Conservation (phyloP, 2,113 vertebrate species). For the Amia ocellicauda region DNA sequence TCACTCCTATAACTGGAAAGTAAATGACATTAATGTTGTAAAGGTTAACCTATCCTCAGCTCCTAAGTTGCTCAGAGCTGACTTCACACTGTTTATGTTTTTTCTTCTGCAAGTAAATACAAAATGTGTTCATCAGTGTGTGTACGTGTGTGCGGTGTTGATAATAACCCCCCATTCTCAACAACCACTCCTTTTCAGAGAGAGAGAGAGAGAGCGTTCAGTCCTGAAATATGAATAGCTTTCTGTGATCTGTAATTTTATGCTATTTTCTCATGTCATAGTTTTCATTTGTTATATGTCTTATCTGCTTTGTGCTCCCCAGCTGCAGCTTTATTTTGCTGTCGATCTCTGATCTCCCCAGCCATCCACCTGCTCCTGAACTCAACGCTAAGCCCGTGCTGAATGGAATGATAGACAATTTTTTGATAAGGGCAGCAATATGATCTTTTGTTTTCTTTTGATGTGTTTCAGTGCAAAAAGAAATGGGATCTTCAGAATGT, state of each 20-base stretch:
- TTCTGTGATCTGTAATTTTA: slow-evolving; percentile 9
- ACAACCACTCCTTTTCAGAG: slow-evolving; percentile 38
- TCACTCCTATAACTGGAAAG: too few relatives aligned
- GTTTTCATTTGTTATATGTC: slow-evolving; percentile 6
- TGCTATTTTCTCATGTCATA: slow-evolving; percentile 4
- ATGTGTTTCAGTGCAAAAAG: slow-evolving; percentile 38
- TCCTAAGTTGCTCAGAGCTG: too few relatives aligned
- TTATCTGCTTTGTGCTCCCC: slow-evolving; percentile 28
- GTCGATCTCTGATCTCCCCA: slow-evolving; percentile 26
- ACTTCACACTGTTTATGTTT: too few relatives aligned
- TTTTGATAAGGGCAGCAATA: slow-evolving; percentile 56
- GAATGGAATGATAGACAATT: slow-evolving; percentile 53
- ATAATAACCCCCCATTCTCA: background rate
- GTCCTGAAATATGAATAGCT: slow-evolving; percentile 5
- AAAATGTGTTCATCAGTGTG: too few relatives aligned
- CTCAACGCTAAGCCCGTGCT: slow-evolving; percentile 51
- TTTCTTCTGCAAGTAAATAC: too few relatives aligned
- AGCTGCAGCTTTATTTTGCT: slow-evolving; percentile 26
- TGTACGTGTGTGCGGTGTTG: too few relatives aligned
- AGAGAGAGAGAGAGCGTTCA: too few relatives aligned
- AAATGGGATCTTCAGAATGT: background rate
- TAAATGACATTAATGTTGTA: too few relatives aligned
- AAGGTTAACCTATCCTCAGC: too few relatives aligned
- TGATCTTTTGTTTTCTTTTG: slow-evolving; percentile 50
- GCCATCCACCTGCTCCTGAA: slow-evolving; percentile 28